Base-by-base conservation (phyloP, 1,140 invertebrate genomes). In the Stegodyphus dumicola region DNA sequence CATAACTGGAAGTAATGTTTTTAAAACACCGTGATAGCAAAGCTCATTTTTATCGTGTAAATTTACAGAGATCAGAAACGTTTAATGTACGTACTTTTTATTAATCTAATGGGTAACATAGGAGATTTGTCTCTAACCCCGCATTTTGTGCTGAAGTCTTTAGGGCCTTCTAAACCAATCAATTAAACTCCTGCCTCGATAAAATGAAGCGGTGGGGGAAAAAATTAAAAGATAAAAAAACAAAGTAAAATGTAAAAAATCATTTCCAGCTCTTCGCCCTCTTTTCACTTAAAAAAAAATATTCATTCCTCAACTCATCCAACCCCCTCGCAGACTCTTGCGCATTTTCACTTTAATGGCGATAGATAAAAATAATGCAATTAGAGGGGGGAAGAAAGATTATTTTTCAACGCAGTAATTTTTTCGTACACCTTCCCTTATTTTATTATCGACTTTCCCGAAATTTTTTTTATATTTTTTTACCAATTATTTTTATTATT, bases 341-440 rank as follows among this genome's bases (percentile, higher is more conserved):
- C 71, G 54, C 71, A 75, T 83, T 83, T 83, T 67, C 64, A 83
- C 54, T 83, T 83, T 83, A 83, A 83, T 83, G 71, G 80, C 51
- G 71, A 64, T 56, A 83, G 80, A 83, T 83, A 83, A 83, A 83
- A 83, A 83, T 83, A 83, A 83, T 83, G 71, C 80, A 83, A 83
- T 83, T 83, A 83, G 80, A 52, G 60, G 77, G 71, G 67, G 56
- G 67, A 83, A 83, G 71, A 83, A 64, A 83, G 49, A 75, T 65
- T 83, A 74, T 74, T 74, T 74, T 74, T 71, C 52, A 11, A 51
- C 54, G 15, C 18, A 54, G 17, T n/a, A 52, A 49, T 77, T 77
- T 77, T 77, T 77, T 77, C 17, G 6, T 53, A 15, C 56, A 1
- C n/a, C 15, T 66, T 66, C 51, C 69, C 71, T 54, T 53, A 54